Conservation (phyloP, 2,888 invertebrate genomes). For the Drosophila eohydei region DNA sequence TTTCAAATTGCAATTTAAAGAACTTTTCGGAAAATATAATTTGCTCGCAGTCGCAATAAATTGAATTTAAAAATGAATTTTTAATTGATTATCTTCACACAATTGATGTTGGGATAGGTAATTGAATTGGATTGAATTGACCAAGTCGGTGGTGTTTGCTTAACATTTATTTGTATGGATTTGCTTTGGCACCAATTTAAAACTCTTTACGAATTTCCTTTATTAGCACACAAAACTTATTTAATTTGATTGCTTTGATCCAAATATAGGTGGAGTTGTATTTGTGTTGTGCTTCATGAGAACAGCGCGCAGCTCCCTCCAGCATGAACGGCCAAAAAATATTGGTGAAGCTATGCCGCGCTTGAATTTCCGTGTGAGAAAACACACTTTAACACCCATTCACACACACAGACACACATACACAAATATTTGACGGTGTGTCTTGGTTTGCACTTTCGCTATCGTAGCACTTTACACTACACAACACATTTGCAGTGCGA, state of each 20-base stretch:
- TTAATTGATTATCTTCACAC: constrained; percentile 71
- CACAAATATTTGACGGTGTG: constrained; percentile 6
- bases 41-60: background rate
- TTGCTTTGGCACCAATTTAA: constrained; percentile 68
- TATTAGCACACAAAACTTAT: constrained; percentile 26
- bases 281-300: constrained; percentile 35
- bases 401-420: background rate
- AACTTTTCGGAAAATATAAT: background rate
- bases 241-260: constrained; percentile 34
- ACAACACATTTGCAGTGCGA: constrained; percentile 36
- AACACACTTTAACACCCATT: constrained; percentile 17
- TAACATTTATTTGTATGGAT: constrained; percentile 24
- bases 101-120: constrained; percentile 38
- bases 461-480: constrained; percentile 43
- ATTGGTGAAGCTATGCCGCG: constrained; percentile 10
- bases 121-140: constrained; percentile 25
- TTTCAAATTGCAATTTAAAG: constrained; percentile 28
- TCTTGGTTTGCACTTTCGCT: constrained; percentile 27
- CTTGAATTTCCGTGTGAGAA: constrained; percentile 14
- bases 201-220: constrained; percentile 35
- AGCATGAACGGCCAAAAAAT: constrained; percentile 23
- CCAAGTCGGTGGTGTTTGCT: constrained; percentile 63
- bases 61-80: constrained; percentile 19
- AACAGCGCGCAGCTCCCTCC: constrained; percentile 47
- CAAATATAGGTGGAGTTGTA: constrained; percentile 59